Percentiles rank a stretch among this genome's conserved stretches.
phyloP scores from a whole-genome alignment of 2,113 vertebrate genomes.

The Melanotaenia duboulayi region DNA sequence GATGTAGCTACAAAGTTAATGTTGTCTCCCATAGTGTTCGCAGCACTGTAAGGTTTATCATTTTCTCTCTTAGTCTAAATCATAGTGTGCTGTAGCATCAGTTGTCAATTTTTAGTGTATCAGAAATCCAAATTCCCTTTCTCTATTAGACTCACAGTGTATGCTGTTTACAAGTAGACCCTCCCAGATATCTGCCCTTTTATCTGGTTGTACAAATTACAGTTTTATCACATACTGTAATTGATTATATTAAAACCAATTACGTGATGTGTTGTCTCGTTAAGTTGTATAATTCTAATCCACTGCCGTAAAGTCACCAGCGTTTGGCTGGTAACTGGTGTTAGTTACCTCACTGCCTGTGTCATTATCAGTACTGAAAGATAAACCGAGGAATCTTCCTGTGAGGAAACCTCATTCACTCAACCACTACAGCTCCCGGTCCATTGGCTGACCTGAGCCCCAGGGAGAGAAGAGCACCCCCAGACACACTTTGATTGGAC shows the following conservation, averaged over 20 bases:
- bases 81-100: slow-evolving; percentile 11
- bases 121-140: slow-evolving; percentile 22
- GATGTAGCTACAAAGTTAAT: slow-evolving; percentile 34
- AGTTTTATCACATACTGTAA: neutral
- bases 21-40: slow-evolving; percentile 1
- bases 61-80: slow-evolving; percentile 5
- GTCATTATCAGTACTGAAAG: slow-evolving; percentile 35
- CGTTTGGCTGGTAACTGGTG: slow-evolving; percentile 25
- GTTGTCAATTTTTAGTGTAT: slow-evolving; percentile 22
- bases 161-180: slow-evolving; percentile 27
- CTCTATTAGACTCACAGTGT: slow-evolving; percentile 21
- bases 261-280: slow-evolving; percentile 4
- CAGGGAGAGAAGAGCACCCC: slow-evolving; percentile 65
- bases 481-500: slow-evolving; percentile 52
- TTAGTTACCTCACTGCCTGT: slow-evolving; percentile 14
- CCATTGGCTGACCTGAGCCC: slow-evolving; percentile 68
- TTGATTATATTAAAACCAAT: neutral
- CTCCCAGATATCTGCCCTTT: neutral
- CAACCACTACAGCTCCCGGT: slow-evolving; percentile 70
- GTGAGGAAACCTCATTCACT: slow-evolving; percentile 78
- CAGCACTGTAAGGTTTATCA: slow-evolving; percentile 2
- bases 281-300: slow-evolving; percentile 13
- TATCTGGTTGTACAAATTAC: neutral
- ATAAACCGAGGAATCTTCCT: slow-evolving; percentile 67
- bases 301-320: slow-evolving; percentile 4